Evolutionary conservation across 2,113 vertebrate species (phyloP), one percentile per base, ranked within the genome.

Genomic region (Lepidiolamprologus cunningtoni): DNA sequence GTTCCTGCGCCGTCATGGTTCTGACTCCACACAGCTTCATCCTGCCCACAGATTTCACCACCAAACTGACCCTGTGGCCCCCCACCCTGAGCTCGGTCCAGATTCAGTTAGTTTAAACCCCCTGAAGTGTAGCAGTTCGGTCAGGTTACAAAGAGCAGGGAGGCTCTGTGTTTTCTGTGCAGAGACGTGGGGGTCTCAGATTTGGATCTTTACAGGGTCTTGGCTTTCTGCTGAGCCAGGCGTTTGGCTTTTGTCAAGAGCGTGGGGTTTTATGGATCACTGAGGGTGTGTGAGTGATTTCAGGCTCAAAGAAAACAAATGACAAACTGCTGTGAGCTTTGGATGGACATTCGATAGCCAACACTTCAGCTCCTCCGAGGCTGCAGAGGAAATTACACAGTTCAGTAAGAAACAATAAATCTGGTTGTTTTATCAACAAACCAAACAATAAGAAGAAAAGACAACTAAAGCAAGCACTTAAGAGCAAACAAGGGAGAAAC

Each of bases 51-150:
- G 71, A 78, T 78, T 78, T 78, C 76, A 26, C 66, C 80, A 23
- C 61, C 55, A 37, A 10, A 28, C 17, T 61, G 66, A 81, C 61
- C 54, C 37, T n/a, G 28, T 2, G 8, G 7, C 1, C 68, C 40
- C 71, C 71, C 42, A 78, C 12, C 23, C 53, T 40, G n/a, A 26
- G 37, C 42, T 8, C n/a, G 0, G n/a, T 53, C 9, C 55, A 33
- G 82, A 71, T 83, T 73, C 7, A 81, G 52, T 87, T 85, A 7
- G 84, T 90, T 80, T 83, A 89, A 85, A 58, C 90, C 79, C 87
- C 86, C 86, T 57, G 52, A 85, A 76, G 68, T 85, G 14, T 16
- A 80, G 79, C 82, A 63, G 73, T 66, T 45, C 2, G 45, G 2
- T 89, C 11, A 0, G 37, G 58, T 86, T 84, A 55, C 85, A 87